Percentiles rank a stretch among this genome's conserved stretches.
phyloP scores from a whole-genome alignment of 2,888 invertebrate species.

The Aspidapion aeneum region DNA sequence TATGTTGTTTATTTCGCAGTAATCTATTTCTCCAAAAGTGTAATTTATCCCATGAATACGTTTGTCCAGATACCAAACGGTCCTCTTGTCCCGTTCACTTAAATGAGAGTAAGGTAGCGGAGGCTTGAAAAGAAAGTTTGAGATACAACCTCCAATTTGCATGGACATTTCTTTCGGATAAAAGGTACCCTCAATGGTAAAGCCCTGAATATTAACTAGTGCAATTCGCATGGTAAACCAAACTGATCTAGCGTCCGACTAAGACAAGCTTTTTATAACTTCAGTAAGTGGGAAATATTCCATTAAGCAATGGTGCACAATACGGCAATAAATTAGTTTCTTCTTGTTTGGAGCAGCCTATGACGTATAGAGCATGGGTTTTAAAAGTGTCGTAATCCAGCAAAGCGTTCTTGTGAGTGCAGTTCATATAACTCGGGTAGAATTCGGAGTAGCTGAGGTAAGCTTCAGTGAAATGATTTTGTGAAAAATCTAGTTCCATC shows the following conservation, averaged over 20 bases:
- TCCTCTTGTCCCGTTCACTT: background rate
- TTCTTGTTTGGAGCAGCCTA: conserved; percentile 28
- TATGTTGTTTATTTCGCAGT: background rate
- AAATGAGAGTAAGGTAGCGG: background rate
- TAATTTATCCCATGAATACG: background rate
- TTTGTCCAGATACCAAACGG: background rate
- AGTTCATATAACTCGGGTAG: conserved; percentile 12
- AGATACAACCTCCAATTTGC: no score
- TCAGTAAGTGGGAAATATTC: conserved; percentile 26
- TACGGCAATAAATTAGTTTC: conserved; percentile 28
- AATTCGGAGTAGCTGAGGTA: conserved; percentile 20
- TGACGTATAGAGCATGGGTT: conserved; percentile 16
- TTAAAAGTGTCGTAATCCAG: conserved; percentile 12
- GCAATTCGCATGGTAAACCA: background rate
- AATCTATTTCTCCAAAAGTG: background rate
- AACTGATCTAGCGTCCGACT: background rate
- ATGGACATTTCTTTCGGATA: no score
- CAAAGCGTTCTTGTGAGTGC: background rate
- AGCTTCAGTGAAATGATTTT: conserved; percentile 11
- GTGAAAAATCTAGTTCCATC: conserved; percentile 14
- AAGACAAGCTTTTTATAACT: conserved; percentile 17
- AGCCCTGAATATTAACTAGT: no score
- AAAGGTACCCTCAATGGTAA: no score
- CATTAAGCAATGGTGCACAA: conserved; percentile 30
- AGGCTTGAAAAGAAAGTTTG: background rate